These are phyloP conservation scores for Paedocypris sp. DNA, from an alignment of 2,113 vertebrate species.

Conservation along the genomic window DNA sequence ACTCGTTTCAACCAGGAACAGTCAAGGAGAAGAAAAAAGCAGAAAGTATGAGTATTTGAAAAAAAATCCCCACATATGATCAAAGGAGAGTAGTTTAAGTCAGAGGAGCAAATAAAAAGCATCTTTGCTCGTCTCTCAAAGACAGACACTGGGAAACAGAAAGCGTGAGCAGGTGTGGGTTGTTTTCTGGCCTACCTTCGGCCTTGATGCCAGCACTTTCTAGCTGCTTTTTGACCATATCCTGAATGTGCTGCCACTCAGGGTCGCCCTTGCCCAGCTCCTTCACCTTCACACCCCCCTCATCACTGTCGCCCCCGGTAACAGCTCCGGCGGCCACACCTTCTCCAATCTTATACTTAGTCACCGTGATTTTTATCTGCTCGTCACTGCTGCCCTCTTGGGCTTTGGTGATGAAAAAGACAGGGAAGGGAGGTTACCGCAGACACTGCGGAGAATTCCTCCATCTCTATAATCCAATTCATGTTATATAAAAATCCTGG, in stretches of 20 bases:
- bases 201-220: conserved; percentile 89
- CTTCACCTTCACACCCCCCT: conserved; percentile 70
- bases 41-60: not conserved
- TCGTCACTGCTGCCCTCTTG: conserved; percentile 69
- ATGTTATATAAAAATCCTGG: not conserved
- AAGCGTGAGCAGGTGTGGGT: conserved; percentile 26
- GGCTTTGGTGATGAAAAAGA: conserved; percentile 66
- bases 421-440: conserved; percentile 29
- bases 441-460: not conserved
- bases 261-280: conserved; percentile 79
- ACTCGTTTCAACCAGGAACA: not conserved
- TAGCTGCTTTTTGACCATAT: conserved; percentile 88
- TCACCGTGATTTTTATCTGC: conserved; percentile 83
- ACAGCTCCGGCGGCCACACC: conserved; percentile 23
- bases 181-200: conserved; percentile 69
- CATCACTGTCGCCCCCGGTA: conserved; percentile 41
- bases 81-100: not conserved
- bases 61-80: no score
- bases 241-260: conserved; percentile 84
- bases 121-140: not conserved
- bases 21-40: not conserved
- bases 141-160: conserved; percentile 3
- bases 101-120: not conserved
- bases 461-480: not conserved
- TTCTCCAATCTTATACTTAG: conserved; percentile 71